phyloP scores from a whole-genome alignment of 2,113 vertebrate species.

The Xenopus tropicalis region DNA sequence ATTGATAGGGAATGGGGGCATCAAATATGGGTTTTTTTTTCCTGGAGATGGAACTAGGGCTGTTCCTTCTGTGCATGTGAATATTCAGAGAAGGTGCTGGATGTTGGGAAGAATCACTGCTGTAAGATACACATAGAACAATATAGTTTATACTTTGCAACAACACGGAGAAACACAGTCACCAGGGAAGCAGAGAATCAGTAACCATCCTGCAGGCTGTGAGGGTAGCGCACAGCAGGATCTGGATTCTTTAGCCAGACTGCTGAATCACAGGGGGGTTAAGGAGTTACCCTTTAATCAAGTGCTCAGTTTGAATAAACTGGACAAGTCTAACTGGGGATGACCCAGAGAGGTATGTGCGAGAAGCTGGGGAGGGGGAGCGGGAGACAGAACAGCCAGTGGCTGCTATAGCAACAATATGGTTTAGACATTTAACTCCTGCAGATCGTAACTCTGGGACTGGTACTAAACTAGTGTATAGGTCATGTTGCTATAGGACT shows the following conservation, averaged over 20 bases:
- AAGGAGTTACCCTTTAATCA: slow-evolving; percentile 23
- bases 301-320: slow-evolving; percentile 18
- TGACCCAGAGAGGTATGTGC: slow-evolving; percentile 19
- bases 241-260: neutral
- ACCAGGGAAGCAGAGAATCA: neutral
- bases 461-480: no score
- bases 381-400: neutral
- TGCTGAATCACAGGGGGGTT: neutral
- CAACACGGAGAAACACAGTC: slow-evolving; percentile 8
- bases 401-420: slow-evolving; percentile 25
- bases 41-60: no score
- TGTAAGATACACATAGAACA: slow-evolving; percentile 19
- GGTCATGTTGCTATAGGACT: no score
- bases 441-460: neutral
- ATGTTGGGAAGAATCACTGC: slow-evolving; percentile 1
- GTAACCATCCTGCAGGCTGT: neutral
- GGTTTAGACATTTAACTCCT: slow-evolving; percentile 19
- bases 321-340: slow-evolving; percentile 33
- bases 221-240: neutral
- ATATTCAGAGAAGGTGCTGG: neutral
- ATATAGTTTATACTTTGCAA: slow-evolving; percentile 18
- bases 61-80: no score
- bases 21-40: no score
- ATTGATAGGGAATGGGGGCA: no score
- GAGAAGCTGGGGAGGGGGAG: neutral